phyloP scores from a whole-genome alignment of 2,113 vertebrate species.

The Fulmarus glacialis region DNA sequence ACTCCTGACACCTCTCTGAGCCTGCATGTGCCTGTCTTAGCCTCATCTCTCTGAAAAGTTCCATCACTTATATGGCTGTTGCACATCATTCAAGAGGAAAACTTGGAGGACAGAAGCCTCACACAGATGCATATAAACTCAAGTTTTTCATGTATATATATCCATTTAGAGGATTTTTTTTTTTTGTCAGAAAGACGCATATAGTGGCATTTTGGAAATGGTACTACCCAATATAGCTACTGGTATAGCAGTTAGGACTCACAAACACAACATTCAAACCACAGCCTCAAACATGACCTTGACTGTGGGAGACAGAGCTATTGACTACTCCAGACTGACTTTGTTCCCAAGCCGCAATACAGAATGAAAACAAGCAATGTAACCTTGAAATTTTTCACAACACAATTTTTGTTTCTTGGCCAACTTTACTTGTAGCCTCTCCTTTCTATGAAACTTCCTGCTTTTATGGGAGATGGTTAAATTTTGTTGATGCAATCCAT shows the following conservation, averaged over 20 bases:
- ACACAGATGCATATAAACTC: neutral
- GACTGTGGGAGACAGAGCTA: neutral
- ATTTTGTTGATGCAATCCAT: neutral
- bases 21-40: neutral
- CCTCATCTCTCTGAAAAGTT: neutral
- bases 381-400: constrained; percentile 61
- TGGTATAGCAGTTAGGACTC: neutral
- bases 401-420: constrained; percentile 20
- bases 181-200: neutral
- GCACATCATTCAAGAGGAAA: neutral
- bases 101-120: neutral
- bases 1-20: neutral
- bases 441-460: constrained; percentile 34
- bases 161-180: neutral
- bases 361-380: constrained; percentile 33
- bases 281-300: constrained; percentile 20
- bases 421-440: neutral
- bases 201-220: neutral
- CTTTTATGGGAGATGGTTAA: neutral
- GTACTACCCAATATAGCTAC: neutral
- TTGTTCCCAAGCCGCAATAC: constrained; percentile 11
- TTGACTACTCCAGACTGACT: neutral
- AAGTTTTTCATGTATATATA: neutral
- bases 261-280: neutral
- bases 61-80: neutral